Base-by-base conservation (phyloP, 2,113 vertebrate species). In the Limanda limanda region DNA sequence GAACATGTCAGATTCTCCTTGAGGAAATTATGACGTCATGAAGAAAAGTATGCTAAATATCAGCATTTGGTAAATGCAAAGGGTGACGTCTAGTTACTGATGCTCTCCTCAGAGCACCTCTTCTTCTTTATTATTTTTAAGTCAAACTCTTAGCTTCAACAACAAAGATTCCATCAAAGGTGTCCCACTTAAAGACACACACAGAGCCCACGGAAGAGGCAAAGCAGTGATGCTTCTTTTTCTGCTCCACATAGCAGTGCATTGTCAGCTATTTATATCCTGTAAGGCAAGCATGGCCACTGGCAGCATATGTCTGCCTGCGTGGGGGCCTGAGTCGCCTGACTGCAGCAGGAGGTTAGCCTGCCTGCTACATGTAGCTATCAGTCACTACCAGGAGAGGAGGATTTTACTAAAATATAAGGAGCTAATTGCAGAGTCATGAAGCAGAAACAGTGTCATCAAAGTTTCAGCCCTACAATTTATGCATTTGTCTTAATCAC, bases 221-320 rank as follows among this genome's bases (percentile, higher is more conserved):
- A 37, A 51, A 84, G 79, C 4, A 78, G 74, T 48, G 71, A 81
- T 81, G 83, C 69, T 86, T 89, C 73, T 69, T 86, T 87, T 91
- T 92, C 86, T 92, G 92, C 88, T 92, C 86, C 88, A 94, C 90
- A 93, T 90, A 93, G 90, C 89, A 79, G 72, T 83, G 83, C 74
- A 91, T 91, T 93, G 91, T 92, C 86, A 84, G 92, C 91, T 94
- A 94, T 94, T 93, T 91, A 84, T 93, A 94, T 80, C 91, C 88
- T 68, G 85, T 79, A 90, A 90, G 76, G 77, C 75, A 79, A 85
- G 75, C 75, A 56, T 86, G 88, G 89, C 90, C 86, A 89, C 81
- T 83, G 83, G 85, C 86, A 88, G 86, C 90, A 91, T 92, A 91
- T 86, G 91, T 84, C 76, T 89, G 87, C 83, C 87, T 90, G 71